Percentiles rank a stretch among this genome's conserved stretches.
phyloP scores from a whole-genome alignment of 1,140 invertebrate genomes.

The Heliothis subflexa region DNA sequence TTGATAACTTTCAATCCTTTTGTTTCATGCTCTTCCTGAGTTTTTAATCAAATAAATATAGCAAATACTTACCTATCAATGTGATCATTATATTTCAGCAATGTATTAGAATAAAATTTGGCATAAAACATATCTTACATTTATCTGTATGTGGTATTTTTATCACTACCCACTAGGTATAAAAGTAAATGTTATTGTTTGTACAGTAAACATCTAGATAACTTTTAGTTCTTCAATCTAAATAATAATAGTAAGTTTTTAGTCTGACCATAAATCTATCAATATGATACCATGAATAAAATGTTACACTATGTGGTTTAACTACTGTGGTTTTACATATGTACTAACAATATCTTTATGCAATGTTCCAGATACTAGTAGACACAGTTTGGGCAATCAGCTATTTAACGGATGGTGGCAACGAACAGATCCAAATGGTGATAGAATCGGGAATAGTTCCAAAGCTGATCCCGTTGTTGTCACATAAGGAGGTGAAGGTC shows the following conservation, averaged over 20 bases:
- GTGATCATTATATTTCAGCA: neutral
- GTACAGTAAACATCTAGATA: neutral
- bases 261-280: neutral
- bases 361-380: constrained; percentile 93
- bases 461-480: constrained; percentile 96
- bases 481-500: constrained; percentile 98
- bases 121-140: neutral
- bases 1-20: constrained; percentile 8
- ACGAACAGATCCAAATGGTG: constrained; percentile 99
- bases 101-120: too few species aligned
- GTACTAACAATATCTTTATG: constrained; percentile 3
- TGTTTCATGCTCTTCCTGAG: neutral
- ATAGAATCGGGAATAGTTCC: constrained; percentile 98
- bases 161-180: neutral
- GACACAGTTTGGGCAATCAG: constrained; percentile 99
- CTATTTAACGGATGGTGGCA: constrained; percentile 99
- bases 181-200: constrained; percentile 1
- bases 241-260: neutral
- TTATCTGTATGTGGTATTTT: neutral
- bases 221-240: neutral
- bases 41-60: neutral
- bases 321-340: constrained; percentile 10
- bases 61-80: too few species aligned
- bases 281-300: constrained; percentile 1
- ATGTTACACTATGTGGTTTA: neutral